These are phyloP conservation scores for Cryptus viduatorius DNA, from an alignment of 2,888 invertebrate genomes.

Conservation along the genomic window DNA sequence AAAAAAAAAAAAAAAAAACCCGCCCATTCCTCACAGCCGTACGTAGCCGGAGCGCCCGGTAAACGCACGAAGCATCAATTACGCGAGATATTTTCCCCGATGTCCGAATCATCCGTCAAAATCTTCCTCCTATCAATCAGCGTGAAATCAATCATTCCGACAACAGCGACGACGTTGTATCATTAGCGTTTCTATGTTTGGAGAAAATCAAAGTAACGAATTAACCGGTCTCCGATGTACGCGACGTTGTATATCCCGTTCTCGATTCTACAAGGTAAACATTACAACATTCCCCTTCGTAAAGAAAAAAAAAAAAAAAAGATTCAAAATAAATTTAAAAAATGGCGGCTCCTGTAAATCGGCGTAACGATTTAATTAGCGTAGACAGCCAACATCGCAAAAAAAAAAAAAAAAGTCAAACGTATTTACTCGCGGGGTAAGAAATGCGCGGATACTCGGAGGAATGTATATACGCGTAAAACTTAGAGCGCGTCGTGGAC, in stretches of 20 bases:
- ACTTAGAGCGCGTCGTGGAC: conserved; percentile 19
- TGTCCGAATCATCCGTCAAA: conserved; percentile 19
- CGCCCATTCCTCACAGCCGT: no score
- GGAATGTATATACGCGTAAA: conserved; percentile 12
- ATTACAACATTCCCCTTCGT: conserved; percentile 37
- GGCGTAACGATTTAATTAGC: conserved; percentile 45
- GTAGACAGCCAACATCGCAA: conserved; percentile 17
- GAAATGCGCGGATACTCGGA: neutral
- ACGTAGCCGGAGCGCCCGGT: neutral
- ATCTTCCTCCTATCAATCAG: conserved; percentile 28
- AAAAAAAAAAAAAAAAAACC: conserved; percentile 15
- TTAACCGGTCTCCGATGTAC: conserved; percentile 14
- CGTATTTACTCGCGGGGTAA: neutral
- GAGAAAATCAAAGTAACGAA: neutral
- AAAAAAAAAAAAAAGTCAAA: neutral
- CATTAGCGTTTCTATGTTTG: conserved; percentile 34
- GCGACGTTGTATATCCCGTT: neutral
- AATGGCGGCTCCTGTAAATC: conserved; percentile 28
- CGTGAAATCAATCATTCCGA: conserved; percentile 29
- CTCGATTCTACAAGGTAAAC: conserved; percentile 38
- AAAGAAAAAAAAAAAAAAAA: neutral
- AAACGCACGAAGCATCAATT: conserved; percentile 15
- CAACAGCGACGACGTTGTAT: conserved; percentile 4
- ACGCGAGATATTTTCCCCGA: neutral
- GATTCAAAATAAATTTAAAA: neutral